Conservation (phyloP, 2,113 vertebrate genomes). For the Callospermophilus lateralis region DNA sequence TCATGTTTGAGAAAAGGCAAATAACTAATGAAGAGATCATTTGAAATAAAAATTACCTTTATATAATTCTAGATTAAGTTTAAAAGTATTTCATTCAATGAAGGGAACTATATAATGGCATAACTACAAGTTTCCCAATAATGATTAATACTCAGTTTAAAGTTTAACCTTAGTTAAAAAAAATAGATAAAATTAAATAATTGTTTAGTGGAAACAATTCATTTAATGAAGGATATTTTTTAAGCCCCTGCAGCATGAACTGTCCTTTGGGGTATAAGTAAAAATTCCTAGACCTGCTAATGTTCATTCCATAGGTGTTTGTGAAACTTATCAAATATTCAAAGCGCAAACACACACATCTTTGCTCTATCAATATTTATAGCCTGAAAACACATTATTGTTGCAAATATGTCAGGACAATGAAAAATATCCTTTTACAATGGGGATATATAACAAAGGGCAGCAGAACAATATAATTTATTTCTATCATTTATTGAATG, state of each 20-base stretch:
- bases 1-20: slow-evolving; percentile 44
- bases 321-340: slow-evolving; percentile 82
- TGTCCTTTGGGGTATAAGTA: slow-evolving; percentile 62
- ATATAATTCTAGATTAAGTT: slow-evolving; percentile 5
- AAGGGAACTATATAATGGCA: not conserved
- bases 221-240: slow-evolving; percentile 65
- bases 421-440: slow-evolving; percentile 83
- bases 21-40: slow-evolving; percentile 14
- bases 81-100: not conserved
- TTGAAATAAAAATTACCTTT: slow-evolving; percentile 18
- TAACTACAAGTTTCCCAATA: not conserved
- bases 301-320: slow-evolving; percentile 78
- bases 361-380: slow-evolving; percentile 86
- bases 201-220: slow-evolving; percentile 56
- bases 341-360: slow-evolving; percentile 77
- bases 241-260: slow-evolving; percentile 25
- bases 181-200: slow-evolving; percentile 77
- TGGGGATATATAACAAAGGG: slow-evolving; percentile 72
- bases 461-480: slow-evolving; percentile 78
- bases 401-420: slow-evolving; percentile 81
- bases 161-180: slow-evolving; percentile 46
- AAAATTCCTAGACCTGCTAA: slow-evolving; percentile 63
- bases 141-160: slow-evolving; percentile 68
- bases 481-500: slow-evolving; percentile 76
- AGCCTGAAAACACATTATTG: slow-evolving; percentile 79